Evolutionary conservation across 2,797 vertebrate genomes (phyloP).

Genomic region (Staurois parvus): DNA sequence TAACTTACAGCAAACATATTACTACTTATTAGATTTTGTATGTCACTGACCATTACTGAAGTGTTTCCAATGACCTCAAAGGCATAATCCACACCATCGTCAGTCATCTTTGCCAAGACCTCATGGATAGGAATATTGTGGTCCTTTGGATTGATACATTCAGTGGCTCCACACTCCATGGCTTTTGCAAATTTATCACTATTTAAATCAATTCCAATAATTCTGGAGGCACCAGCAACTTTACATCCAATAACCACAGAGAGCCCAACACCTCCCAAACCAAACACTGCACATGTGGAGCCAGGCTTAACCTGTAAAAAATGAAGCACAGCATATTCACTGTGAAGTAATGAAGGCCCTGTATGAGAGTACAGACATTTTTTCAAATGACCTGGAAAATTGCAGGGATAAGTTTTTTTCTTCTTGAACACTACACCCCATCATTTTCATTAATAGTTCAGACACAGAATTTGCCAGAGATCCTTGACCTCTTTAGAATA

Average conservation of each 20-base stretch:
- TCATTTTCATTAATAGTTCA: no score
- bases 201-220: slow-evolving; percentile 88
- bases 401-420: background rate
- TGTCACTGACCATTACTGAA: slow-evolving; percentile 83
- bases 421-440: background rate
- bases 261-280: slow-evolving; percentile 89
- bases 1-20: background rate
- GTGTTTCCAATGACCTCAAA: slow-evolving; percentile 89
- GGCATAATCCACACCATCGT: slow-evolving; percentile 83
- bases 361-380: no score
- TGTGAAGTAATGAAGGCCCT: no score
- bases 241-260: slow-evolving; percentile 88
- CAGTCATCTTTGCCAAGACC: slow-evolving; percentile 86
- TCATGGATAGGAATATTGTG: slow-evolving; percentile 83
- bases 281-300: slow-evolving; percentile 86
- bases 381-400: background rate
- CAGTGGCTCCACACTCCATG: slow-evolving; percentile 85
- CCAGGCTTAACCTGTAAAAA: slow-evolving; percentile 83
- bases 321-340: background rate
- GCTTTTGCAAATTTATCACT: slow-evolving; percentile 84
- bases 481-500: no score
- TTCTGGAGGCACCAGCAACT: slow-evolving; percentile 83
- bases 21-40: background rate
- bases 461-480: no score
- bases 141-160: slow-evolving; percentile 87